phyloP scores from a whole-genome alignment of 2,888 invertebrate species.

The Eristalinus sepulchralis region DNA sequence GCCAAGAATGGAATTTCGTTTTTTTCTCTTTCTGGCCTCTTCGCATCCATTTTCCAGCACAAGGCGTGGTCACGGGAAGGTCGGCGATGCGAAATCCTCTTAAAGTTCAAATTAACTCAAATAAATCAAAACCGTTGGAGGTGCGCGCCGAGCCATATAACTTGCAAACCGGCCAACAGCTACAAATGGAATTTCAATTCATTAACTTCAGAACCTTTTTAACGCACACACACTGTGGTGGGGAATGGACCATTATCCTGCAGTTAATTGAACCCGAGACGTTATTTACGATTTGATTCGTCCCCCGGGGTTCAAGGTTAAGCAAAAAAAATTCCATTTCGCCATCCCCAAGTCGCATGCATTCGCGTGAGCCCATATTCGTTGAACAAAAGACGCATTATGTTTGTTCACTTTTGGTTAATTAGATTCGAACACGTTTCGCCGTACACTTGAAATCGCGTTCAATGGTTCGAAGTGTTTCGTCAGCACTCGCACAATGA shows the following conservation, averaged over 20 bases:
- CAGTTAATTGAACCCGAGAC: conserved; percentile 55
- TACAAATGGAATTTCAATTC: conserved; percentile 63
- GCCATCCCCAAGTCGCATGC: not conserved
- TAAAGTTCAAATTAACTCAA: conserved; percentile 45
- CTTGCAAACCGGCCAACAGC: conserved; percentile 17
- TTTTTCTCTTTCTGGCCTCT: not conserved
- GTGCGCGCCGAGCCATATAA: conserved; percentile 1
- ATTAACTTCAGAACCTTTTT: conserved; percentile 58
- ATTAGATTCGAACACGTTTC: not conserved
- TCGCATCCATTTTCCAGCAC: conserved; percentile 13
- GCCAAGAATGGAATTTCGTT: conserved; percentile 19
- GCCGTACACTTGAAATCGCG: not conserved
- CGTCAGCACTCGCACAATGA: not conserved
- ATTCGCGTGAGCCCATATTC: not conserved
- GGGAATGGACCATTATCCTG: conserved; percentile 7
- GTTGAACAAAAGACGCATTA: not conserved
- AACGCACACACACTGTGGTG: not conserved
- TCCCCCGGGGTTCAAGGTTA: conserved; percentile 19
- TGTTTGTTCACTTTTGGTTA: not conserved
- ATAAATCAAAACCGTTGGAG: conserved; percentile 42
- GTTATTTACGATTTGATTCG: not conserved
- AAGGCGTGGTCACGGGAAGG: not conserved
- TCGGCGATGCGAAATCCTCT: not conserved
- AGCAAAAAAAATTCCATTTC: conserved; percentile 19
- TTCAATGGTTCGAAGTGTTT: not conserved